phyloP scores from a whole-genome alignment of 2,113 vertebrate species.

The Tenrec ecaudatus region DNA sequence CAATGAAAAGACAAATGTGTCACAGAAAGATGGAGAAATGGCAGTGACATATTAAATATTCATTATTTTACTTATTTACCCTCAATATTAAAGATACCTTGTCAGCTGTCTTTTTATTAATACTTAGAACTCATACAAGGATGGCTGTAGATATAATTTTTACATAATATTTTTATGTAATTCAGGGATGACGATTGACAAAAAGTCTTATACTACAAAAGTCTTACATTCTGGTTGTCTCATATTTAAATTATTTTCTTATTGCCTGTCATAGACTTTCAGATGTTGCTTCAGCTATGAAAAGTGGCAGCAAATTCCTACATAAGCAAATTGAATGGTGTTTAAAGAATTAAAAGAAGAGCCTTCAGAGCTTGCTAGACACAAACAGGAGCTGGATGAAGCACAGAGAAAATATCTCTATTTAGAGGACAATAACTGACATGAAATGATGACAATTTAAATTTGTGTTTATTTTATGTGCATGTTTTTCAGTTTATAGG shows the following conservation, averaged over 20 bases:
- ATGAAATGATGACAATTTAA: background rate
- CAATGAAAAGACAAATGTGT: no score
- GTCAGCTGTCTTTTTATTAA: no score
- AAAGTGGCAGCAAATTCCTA: slow-evolving; percentile 31
- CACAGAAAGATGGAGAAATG: no score
- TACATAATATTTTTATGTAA: background rate
- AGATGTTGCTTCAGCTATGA: slow-evolving; percentile 25
- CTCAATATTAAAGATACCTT: no score
- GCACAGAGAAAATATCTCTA: background rate
- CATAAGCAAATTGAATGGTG: background rate
- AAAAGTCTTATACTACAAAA: background rate
- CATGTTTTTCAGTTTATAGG: background rate
- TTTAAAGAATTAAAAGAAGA: background rate
- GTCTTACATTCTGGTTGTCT: background rate
- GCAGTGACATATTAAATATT: no score
- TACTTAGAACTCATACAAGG: background rate
- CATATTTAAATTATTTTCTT: slow-evolving; percentile 22
- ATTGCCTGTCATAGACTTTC: background rate
- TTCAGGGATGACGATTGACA: background rate
- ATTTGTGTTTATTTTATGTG: slow-evolving; percentile 19
- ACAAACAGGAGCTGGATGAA: background rate
- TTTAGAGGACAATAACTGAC: background rate
- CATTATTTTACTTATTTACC: no score
- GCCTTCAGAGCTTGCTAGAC: background rate
- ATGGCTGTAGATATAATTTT: background rate